Conservation (phyloP, 1,140 invertebrate genomes). For the Cydia strobilella region DNA sequence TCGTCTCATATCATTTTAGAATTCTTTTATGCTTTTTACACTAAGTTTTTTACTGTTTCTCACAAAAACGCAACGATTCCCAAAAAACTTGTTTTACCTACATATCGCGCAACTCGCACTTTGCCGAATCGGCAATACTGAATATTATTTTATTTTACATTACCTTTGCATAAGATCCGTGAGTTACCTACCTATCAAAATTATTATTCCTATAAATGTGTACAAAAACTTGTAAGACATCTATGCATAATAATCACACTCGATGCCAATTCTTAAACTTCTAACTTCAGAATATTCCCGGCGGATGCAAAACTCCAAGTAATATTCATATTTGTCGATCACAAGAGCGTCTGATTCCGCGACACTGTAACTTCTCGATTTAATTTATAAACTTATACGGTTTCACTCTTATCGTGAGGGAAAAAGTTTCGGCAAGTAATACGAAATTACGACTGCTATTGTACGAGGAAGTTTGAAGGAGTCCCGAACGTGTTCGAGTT, state of each 20-base stretch:
- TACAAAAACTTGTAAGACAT: not conserved
- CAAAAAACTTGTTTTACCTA: too few species aligned
- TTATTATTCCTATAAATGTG: not conserved
- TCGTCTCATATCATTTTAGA: too few species aligned
- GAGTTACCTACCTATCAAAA: too few species aligned
- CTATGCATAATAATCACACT: conserved; percentile 10
- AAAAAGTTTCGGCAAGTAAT: conserved; percentile 51
- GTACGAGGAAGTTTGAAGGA: conserved; percentile 13
- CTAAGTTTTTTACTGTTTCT: too few species aligned
- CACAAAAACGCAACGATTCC: too few species aligned
- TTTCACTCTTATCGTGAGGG: conserved; percentile 58
- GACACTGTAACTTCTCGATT: conserved; percentile 68
- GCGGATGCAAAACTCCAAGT: conserved; percentile 20
- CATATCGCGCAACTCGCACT: too few species aligned
- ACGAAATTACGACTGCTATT: conserved; percentile 46
- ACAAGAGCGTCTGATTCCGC: conserved; percentile 66
- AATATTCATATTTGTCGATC: conserved; percentile 59
- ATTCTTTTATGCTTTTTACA: too few species aligned
- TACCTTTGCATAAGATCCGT: too few species aligned
- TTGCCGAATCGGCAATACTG: too few species aligned
- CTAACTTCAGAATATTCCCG: conserved; percentile 23
- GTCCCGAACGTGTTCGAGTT: conserved; percentile 22
- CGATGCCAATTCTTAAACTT: conserved; percentile 29
- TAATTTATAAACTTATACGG: conserved; percentile 73
- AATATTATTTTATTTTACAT: too few species aligned